Conservation (phyloP, 2,113 vertebrate genomes). For the Entosphenus tridentatus region DNA sequence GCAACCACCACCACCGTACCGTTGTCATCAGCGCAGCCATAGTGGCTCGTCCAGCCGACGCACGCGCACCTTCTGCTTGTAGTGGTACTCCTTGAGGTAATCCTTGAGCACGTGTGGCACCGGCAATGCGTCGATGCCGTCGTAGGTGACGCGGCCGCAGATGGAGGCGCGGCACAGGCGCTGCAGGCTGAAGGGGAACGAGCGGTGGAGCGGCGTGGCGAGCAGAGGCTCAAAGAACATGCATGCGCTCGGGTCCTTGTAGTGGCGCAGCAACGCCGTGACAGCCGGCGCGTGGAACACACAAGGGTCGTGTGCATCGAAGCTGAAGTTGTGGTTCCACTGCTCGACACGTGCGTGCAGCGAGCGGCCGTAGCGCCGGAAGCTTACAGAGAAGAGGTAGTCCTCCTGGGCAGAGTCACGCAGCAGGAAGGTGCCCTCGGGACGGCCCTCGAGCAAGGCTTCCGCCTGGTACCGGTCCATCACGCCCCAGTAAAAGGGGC, state of each 20-base stretch:
- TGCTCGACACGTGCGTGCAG: conserved; percentile 90
- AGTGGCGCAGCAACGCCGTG: conserved; percentile 85
- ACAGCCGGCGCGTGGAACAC: conserved; percentile 97
- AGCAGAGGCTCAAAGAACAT: conserved; percentile 98
- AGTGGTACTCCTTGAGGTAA: conserved; percentile 99
- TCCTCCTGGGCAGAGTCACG: conserved; percentile 96
- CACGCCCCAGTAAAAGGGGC: conserved; percentile 94
- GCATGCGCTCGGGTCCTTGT: conserved; percentile 95
- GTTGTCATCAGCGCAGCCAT: too few species aligned
- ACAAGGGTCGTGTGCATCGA: conserved; percentile 85
- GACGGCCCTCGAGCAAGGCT: conserved; percentile 72
- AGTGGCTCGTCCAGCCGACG: conserved; percentile 56
- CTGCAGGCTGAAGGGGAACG: conserved; percentile 86
- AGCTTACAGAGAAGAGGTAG: conserved; percentile 98
- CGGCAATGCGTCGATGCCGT: conserved; percentile 75
- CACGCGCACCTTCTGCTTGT: conserved; percentile 97
- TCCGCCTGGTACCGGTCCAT: conserved; percentile 98
- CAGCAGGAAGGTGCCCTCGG: conserved; percentile 88
- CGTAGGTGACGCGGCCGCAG: conserved; percentile 77
- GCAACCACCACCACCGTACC: too few species aligned
- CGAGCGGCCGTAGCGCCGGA: conserved; percentile 89
- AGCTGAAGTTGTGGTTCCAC: conserved; percentile 99
- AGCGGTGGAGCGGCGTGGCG: conserved; percentile 74
- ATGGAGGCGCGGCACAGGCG: conserved; percentile 84
- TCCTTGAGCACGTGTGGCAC: conserved; percentile 83